A percentile compares a stretch with the other conserved stretches of the same genome.
Evolutionary conservation across 2,113 vertebrate species (phyloP).

Genomic region (Rhadina sibilatrix): DNA sequence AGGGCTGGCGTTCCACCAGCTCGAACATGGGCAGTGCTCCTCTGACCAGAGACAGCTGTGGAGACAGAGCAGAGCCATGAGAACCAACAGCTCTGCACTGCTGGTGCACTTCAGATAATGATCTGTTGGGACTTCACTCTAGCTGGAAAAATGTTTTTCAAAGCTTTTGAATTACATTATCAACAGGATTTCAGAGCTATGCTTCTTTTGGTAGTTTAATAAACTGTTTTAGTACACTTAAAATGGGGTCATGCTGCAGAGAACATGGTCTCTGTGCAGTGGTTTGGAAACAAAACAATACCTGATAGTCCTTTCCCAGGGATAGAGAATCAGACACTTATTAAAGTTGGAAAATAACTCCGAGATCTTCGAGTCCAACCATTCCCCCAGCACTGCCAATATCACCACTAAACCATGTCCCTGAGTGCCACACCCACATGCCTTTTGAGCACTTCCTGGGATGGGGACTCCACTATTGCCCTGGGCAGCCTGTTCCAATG

Average conservation of each 20-base stretch:
- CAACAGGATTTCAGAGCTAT: background rate
- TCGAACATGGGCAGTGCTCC: constrained; percentile 95
- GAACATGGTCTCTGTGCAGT: background rate
- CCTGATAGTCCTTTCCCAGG: background rate
- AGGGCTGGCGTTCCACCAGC: constrained; percentile 91
- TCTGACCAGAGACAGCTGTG: constrained; percentile 85
- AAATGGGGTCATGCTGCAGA: background rate
- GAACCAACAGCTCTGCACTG: background rate
- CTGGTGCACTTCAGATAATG: rapidly evolving
- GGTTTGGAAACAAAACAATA: background rate
- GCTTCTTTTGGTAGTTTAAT: background rate
- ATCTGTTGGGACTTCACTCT: background rate
- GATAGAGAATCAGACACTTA: background rate
- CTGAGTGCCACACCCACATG: background rate
- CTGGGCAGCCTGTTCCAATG: background rate
- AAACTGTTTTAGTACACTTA: background rate
- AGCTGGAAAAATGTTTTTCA: background rate
- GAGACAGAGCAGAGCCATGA: background rate
- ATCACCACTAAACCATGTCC: background rate
- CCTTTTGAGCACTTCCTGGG: background rate
- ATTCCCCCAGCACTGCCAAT: background rate
- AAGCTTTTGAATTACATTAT: background rate
- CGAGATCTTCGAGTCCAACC: background rate
- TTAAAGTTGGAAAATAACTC: background rate
- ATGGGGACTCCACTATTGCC: background rate